Evolutionary conservation across 2,888 invertebrate genomes (phyloP).

Genomic region (Gastracanthus pulcherrimus): DNA sequence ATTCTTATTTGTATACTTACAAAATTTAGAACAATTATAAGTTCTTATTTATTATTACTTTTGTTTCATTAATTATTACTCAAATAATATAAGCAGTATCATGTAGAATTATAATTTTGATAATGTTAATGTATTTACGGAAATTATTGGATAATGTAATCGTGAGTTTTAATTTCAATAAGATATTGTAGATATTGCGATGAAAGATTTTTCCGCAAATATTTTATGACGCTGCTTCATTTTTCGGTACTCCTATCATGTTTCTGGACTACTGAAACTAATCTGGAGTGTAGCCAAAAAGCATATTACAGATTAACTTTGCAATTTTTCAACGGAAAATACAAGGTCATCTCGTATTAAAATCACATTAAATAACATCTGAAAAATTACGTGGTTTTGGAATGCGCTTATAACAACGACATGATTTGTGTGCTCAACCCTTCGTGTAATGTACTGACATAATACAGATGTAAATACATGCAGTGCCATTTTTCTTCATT

Average conservation of each 20-base stretch:
- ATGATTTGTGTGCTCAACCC: background rate
- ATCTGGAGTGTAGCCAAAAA: constrained; percentile 23
- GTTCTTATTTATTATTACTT: too few species aligned
- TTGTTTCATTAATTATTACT: too few species aligned
- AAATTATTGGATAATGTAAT: too few species aligned
- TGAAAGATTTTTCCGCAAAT: background rate
- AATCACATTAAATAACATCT: background rate
- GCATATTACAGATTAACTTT: constrained; percentile 49
- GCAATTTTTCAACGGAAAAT: constrained; percentile 32
- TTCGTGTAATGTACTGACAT: background rate
- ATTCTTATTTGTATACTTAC: too few species aligned
- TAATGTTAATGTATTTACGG: too few species aligned
- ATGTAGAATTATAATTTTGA: too few species aligned
- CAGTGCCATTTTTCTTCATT: background rate
- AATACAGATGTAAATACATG: background rate
- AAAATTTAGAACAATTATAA: too few species aligned
- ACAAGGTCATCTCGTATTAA: constrained; percentile 12
- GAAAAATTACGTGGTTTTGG: constrained; percentile 20
- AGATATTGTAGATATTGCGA: too few species aligned
- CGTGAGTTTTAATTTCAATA: too few species aligned
- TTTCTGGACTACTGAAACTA: constrained; percentile 3
- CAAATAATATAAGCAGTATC: too few species aligned
- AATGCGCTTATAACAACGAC: background rate
- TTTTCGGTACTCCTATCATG: constrained; percentile 16
- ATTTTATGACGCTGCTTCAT: background rate